phyloP scores from a whole-genome alignment of 2,797 vertebrate species.

The Sphenodon punctatus region DNA sequence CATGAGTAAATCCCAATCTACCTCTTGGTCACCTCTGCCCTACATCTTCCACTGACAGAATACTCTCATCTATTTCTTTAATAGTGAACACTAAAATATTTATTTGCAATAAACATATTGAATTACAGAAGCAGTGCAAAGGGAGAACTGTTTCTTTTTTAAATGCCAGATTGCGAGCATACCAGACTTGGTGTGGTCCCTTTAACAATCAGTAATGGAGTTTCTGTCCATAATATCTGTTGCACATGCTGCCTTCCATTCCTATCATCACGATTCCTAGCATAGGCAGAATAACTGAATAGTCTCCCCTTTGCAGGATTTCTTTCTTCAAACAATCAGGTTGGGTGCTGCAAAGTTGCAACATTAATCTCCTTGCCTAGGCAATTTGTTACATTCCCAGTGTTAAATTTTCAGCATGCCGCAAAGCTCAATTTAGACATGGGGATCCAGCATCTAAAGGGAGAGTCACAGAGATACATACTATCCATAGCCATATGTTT shows the following conservation, averaged over 20 bases:
- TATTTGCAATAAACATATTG: background rate
- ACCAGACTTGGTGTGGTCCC: background rate
- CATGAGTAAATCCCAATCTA: too few species aligned
- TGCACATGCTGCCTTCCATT: background rate
- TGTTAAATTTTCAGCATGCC: background rate
- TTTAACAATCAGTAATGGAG: background rate
- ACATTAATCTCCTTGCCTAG: slow-evolving; percentile 3
- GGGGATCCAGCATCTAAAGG: background rate
- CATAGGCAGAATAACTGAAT: background rate
- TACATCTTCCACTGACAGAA: background rate
- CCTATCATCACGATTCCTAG: slow-evolving; percentile 10
- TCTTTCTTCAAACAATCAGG: background rate
- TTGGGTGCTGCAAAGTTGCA: background rate
- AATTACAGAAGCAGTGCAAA: background rate
- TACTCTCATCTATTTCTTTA: background rate
- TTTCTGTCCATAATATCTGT: background rate
- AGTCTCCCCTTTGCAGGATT: slow-evolving; percentile 26
- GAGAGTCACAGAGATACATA: slow-evolving; percentile 21
- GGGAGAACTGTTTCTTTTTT: too few species aligned
- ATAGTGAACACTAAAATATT: background rate
- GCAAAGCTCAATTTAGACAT: slow-evolving; percentile 16
- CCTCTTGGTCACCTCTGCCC: too few species aligned
- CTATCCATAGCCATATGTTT: slow-evolving; percentile 6
- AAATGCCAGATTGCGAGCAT: background rate
- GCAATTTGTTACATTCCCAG: slow-evolving; percentile 33